Percentiles rank a stretch among this genome's conserved stretches.
phyloP scores from a whole-genome alignment of 35 echinoderm and acorn worm species.

The Heliocidaris tuberculata region DNA sequence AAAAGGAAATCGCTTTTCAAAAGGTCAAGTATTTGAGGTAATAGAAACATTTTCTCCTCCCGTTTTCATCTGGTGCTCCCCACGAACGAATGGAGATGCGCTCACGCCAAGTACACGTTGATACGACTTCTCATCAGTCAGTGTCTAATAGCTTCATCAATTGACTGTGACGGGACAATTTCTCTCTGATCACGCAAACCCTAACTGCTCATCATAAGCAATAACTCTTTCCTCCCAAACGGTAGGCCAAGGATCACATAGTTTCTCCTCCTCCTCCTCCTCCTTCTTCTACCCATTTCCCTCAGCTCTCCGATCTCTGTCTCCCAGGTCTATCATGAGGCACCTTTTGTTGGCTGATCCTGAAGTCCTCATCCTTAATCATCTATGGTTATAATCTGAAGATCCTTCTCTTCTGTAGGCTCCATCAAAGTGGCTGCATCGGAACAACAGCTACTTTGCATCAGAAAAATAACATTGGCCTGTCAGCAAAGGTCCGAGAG shows the following conservation, averaged over 20 bases:
- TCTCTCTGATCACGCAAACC: conserved; percentile 1
- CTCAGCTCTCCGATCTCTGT: neutral
- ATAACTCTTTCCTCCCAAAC: neutral
- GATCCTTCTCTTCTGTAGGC: too few relatives aligned
- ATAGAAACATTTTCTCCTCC: neutral
- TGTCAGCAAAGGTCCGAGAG: too few relatives aligned
- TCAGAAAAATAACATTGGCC: too few relatives aligned
- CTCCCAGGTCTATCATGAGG: neutral
- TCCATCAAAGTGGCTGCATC: too few relatives aligned
- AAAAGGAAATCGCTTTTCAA: conserved; percentile 4
- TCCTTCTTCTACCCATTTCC: neutral
- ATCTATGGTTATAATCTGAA: too few relatives aligned
- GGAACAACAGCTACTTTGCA: too few relatives aligned
- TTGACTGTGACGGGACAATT: neutral
- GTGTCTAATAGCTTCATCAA: conserved; percentile 17
- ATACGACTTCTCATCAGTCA: neutral
- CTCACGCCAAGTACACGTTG: neutral
- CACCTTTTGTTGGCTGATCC: neutral
- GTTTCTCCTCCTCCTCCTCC: neutral
- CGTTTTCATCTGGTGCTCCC: neutral
- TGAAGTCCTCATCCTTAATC: neutral
- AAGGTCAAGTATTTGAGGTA: neutral
- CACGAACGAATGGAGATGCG: neutral
- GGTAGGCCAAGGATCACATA: neutral
- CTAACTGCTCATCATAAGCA: neutral